Percentiles rank a stretch among this genome's conserved stretches.
Conservation (phyloP, 2,888 invertebrate species). For the Rhagonycha lutea region DNA sequence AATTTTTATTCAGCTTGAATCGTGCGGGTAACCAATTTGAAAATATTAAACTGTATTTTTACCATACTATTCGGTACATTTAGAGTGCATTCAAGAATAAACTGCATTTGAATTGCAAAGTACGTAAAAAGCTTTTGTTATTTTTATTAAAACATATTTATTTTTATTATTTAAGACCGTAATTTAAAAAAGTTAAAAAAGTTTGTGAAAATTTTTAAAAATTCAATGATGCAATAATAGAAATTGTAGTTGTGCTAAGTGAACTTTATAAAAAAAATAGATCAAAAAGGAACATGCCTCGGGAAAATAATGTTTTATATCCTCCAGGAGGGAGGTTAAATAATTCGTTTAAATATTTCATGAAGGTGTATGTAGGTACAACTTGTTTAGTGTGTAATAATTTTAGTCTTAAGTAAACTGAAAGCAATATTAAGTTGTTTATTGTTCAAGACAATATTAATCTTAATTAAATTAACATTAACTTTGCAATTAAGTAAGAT, state of each 20-base stretch:
- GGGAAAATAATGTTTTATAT: not conserved
- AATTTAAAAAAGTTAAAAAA: too few relatives aligned
- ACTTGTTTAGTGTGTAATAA: not conserved
- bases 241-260: not conserved
- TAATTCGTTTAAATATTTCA: not conserved
- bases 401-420: not conserved
- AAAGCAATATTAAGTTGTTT: not conserved
- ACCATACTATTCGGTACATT: not conserved
- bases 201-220: too few relatives aligned
- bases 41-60: not conserved
- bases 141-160: not conserved
- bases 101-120: not conserved
- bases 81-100: not conserved
- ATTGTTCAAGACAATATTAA: not conserved
- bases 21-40: not conserved
- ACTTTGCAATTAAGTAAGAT: not conserved
- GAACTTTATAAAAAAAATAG: not conserved
- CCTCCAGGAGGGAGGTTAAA: not conserved
- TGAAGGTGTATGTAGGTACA: not conserved
- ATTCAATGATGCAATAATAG: not conserved
- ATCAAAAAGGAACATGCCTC: not conserved
- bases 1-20: not conserved
- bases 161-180: not conserved
- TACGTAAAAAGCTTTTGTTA: not conserved
- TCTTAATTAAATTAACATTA: not conserved